phyloP scores from a whole-genome alignment of 2,888 invertebrate species.

The Synanthedon tipuliformis region DNA sequence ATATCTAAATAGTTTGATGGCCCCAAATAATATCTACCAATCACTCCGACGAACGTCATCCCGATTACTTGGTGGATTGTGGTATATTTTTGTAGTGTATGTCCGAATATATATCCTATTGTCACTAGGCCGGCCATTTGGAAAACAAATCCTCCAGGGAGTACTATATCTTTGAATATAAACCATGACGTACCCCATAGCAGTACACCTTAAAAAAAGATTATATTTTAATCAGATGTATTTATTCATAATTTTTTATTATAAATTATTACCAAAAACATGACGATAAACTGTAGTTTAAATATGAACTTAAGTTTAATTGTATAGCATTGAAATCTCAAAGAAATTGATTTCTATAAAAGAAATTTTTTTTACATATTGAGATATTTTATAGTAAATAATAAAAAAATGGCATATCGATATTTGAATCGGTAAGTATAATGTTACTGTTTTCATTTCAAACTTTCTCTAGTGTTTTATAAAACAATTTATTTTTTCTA shows the following conservation, averaged over 20 bases:
- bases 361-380: no score
- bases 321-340: no score
- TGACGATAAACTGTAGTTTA: no score
- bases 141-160: constrained; percentile 44
- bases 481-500: no score
- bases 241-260: background rate
- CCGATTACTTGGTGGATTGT: constrained; percentile 51
- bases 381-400: no score
- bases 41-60: constrained; percentile 52
- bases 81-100: constrained; percentile 51
- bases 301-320: no score
- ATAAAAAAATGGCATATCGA: no score
- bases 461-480: no score
- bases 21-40: constrained; percentile 46
- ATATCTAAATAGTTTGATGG: constrained; percentile 40
- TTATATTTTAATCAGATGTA: background rate
- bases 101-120: constrained; percentile 48
- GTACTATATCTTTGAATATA: constrained; percentile 32
- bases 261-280: background rate
- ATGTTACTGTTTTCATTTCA: no score
- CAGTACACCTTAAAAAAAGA: constrained; percentile 41
- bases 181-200: constrained; percentile 55
- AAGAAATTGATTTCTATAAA: no score
- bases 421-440: no score
- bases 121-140: constrained; percentile 40